phyloP scores from a whole-genome alignment of 1,140 invertebrate genomes.

The Heliconius nattereri region DNA sequence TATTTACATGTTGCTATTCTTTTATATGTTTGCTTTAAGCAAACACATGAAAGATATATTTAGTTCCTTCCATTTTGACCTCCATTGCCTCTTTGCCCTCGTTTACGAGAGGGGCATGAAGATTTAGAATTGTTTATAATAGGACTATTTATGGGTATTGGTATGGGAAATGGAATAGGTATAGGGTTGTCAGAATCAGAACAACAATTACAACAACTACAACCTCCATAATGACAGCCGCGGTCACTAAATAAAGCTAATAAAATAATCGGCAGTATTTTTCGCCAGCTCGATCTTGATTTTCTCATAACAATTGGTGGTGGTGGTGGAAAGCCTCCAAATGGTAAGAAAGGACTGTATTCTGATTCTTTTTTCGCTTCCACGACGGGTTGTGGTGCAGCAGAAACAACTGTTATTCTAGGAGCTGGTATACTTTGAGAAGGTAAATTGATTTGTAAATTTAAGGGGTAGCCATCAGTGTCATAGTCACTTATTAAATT shows the following conservation, averaged over 20 bases:
- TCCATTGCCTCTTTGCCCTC: constrained; percentile 32
- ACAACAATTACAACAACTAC: constrained; percentile 44
- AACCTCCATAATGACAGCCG: constrained; percentile 12
- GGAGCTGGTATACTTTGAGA: constrained; percentile 39
- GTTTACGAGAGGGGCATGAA: constrained; percentile 37
- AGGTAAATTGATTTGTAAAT: constrained; percentile 56
- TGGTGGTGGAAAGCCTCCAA: constrained; percentile 28
- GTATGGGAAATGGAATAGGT: constrained; percentile 52
- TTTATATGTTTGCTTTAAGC: not conserved
- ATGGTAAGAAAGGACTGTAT: constrained; percentile 28
- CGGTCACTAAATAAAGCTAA: constrained; percentile 45
- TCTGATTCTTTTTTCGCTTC: constrained; percentile 1
- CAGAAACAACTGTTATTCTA: constrained; percentile 44
- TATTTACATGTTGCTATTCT: constrained; percentile 11
- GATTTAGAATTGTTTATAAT: constrained; percentile 36
- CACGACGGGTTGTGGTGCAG: constrained; percentile 27
- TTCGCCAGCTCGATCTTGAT: constrained; percentile 45
- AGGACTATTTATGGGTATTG: constrained; percentile 46
- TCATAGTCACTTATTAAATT: constrained; percentile 21
- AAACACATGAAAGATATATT: not conserved
- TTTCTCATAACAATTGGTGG: constrained; percentile 42
- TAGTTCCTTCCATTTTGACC: constrained; percentile 7
- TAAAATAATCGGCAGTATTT: constrained; percentile 53
- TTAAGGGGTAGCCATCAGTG: constrained; percentile 38
- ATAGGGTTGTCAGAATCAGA: constrained; percentile 45